Evolutionary conservation across 2,113 vertebrate species (phyloP), one percentile per base, ranked within the genome.

Genomic region (Lathamus discolor): DNA sequence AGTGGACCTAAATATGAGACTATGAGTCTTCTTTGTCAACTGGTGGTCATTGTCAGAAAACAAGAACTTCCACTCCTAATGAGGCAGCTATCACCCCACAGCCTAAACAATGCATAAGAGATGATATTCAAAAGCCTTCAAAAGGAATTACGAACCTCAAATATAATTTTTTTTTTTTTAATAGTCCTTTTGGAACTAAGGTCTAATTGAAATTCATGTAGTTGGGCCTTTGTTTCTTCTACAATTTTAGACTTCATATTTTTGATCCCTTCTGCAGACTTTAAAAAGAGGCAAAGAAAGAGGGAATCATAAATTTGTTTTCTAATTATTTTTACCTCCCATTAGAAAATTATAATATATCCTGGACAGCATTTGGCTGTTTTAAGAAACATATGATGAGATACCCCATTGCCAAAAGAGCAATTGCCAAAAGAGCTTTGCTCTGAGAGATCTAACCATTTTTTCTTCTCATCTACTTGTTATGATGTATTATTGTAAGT

Each of bases 381-480:
- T 69, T 73, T 81, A 62, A 66, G 54, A 54, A 51, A 78, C 41
- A 31, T 88, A 7, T 86, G 77, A 64, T 66, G 41, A 83, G 67
- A 69, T 76, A 84, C 24, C 10, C 9, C 41, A 44, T 77, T 68
- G 46, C 62, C 55, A 90, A 72, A 86, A 88, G 64, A 31, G n/a
- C n/a, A n/a, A n/a, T n/a, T n/a, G n/a, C n/a, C n/a, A n/a, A n/a
- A n/a, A 83, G 90, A 80, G 33, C 11, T 41, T 82, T 90, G 39
- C 48, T 55, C 18, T 90, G 64, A 78, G 29, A 86, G 14, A 80
- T 78, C 44, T 79, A 95, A 78, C 49, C 15, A 18, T 51, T 6
- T 92, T 88, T 92, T 84, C 41, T 84, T 91, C 64, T 93, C 57
- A 61, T 94, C 72, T 83, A 90, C 59, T 70, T 86, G 35, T 68